Conservation (phyloP, 2,113 vertebrate genomes). For the Pluvianellus socialis region DNA sequence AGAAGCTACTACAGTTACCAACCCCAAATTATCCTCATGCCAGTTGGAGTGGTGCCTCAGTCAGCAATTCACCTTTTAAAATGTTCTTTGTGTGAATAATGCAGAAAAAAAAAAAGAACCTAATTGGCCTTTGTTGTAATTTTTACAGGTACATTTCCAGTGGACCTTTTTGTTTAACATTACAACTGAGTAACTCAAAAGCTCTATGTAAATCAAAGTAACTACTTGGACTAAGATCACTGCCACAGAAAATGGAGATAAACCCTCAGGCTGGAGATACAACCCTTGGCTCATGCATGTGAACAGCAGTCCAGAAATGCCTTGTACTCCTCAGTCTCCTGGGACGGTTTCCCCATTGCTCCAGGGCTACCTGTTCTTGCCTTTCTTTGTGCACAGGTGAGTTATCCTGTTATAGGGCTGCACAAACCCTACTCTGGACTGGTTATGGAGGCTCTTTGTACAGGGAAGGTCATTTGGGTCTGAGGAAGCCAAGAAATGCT, state of each 20-base stretch:
- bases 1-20: constrained; percentile 32
- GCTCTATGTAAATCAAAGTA: not conserved
- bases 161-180: not conserved
- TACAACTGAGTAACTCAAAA: not conserved
- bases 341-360: not conserved
- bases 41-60: constrained; percentile 7
- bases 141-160: constrained; percentile 12
- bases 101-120: not conserved
- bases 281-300: not conserved
- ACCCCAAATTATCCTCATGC: constrained; percentile 10
- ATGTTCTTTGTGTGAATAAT: constrained; percentile 2
- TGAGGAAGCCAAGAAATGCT: not conserved
- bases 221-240: not conserved
- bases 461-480: not conserved
- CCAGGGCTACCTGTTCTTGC: not conserved
- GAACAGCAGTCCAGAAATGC: not conserved
- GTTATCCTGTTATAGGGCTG: not conserved
- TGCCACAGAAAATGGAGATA: not conserved
- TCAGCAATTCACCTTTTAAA: constrained; percentile 50
- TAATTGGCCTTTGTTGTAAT: not conserved
- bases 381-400: not conserved
- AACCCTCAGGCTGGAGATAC: not conserved
- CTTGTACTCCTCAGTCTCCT: not conserved
- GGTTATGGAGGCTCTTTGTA: not conserved
- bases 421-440: not conserved